phyloP scores from a whole-genome alignment of 1,140 invertebrate genomes.

The Periplaneta americana region DNA sequence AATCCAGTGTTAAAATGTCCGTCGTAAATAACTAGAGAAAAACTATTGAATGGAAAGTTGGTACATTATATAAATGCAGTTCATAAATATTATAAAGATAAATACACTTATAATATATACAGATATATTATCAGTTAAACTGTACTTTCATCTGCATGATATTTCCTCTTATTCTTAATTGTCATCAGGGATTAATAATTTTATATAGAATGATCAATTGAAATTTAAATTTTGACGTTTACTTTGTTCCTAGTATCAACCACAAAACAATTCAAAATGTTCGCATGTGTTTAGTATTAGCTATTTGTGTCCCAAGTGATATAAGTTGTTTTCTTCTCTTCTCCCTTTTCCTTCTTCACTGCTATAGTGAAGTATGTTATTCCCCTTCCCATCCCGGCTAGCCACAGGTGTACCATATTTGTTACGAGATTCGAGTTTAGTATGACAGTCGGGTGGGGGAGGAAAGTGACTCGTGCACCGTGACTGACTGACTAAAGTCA shows the following conservation, averaged over 20 bases:
- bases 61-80: constrained; percentile 9
- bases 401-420: neutral
- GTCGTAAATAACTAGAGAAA: constrained; percentile 8
- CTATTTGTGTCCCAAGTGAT: constrained; percentile 9
- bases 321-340: neutral
- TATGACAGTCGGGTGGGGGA: neutral
- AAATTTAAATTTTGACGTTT: constrained; percentile 1
- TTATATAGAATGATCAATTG: constrained; percentile 7
- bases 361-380: neutral
- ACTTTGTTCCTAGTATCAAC: constrained; percentile 11
- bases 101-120: constrained; percentile 8
- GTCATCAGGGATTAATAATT: constrained; percentile 14
- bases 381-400: neutral
- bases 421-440: neutral
- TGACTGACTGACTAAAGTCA: neutral
- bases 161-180: constrained; percentile 11
- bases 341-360: neutral
- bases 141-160: constrained; percentile 16
- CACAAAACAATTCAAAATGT: neutral
- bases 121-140: constrained; percentile 18
- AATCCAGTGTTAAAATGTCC: constrained; percentile 17
- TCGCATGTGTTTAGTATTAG: constrained; percentile 11
- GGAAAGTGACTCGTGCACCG: neutral
- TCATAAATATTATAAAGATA: constrained; percentile 14
- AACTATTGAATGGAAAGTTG: constrained; percentile 16